phyloP scores from a whole-genome alignment of 2,113 vertebrate species.

The Pteropus alecto region DNA sequence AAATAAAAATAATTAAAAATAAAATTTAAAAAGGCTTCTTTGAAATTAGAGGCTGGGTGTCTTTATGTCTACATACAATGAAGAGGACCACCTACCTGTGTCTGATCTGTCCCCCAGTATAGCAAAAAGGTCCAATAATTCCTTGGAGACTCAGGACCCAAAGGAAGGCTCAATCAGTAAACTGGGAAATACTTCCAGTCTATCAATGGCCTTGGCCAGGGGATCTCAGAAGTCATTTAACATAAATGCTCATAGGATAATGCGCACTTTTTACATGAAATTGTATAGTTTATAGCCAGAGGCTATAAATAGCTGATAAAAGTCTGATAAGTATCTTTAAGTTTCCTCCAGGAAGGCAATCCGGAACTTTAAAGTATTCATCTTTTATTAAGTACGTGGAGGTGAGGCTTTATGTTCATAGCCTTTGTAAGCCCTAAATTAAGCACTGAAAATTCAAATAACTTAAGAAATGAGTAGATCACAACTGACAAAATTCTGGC shows the following conservation, averaged over 20 bases:
- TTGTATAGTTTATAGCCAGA: neutral
- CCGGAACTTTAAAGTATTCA: neutral
- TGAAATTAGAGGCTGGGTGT: neutral
- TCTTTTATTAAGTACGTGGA: neutral
- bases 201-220: neutral
- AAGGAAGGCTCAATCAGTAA: neutral
- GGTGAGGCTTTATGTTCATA: neutral
- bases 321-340: neutral
- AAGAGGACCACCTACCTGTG: neutral
- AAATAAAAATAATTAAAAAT: no score
- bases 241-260: neutral
- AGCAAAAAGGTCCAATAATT: neutral
- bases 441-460: conserved; percentile 26
- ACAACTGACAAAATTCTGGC: conserved; percentile 13
- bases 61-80: neutral
- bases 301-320: no score
- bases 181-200: neutral
- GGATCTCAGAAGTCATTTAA: neutral
- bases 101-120: neutral
- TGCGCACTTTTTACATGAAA: neutral
- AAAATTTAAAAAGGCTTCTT: neutral
- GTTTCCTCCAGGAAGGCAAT: conserved; percentile 15
- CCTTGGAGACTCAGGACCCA: neutral
- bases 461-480: conserved; percentile 31
- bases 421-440: neutral